Conservation (phyloP, 2,888 invertebrate species). For the Tenthredo scrophulariae region DNA sequence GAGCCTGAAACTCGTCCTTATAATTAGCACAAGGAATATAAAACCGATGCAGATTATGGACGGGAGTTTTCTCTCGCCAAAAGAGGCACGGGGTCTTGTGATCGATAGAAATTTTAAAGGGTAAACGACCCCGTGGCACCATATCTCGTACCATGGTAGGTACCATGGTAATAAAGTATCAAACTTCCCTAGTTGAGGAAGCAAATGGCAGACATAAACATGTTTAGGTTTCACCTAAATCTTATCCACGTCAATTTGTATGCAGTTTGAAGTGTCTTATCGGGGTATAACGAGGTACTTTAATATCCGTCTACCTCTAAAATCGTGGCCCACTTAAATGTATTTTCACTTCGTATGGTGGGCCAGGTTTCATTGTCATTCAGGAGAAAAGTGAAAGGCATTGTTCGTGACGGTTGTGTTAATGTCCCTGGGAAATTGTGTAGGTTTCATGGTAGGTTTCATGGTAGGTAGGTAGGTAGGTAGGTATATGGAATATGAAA, state of each 20-base stretch:
- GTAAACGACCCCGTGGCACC: conserved; percentile 7
- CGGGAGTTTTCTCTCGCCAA: background rate
- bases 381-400: conserved; percentile 24
- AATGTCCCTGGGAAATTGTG: background rate
- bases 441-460: background rate
- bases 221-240: conserved; percentile 1
- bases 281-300: conserved; percentile 17
- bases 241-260: conserved; percentile 42
- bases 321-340: conserved; percentile 18
- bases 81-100: background rate
- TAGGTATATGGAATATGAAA: background rate
- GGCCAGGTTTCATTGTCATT: background rate
- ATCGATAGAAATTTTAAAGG: background rate
- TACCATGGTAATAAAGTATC: conserved; percentile 5
- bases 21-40: background rate
- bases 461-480: background rate
- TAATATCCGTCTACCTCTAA: background rate
- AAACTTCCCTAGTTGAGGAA: background rate
- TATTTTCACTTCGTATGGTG: background rate
- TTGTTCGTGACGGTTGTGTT: background rate
- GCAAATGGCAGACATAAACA: background rate
- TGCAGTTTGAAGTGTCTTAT: conserved; percentile 24
- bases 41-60: background rate
- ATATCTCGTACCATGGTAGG: background rate
- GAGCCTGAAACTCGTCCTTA: background rate